These are phyloP conservation scores for Phengaris alcon DNA, from an alignment of 2,888 invertebrate genomes.

Conservation along the genomic window DNA sequence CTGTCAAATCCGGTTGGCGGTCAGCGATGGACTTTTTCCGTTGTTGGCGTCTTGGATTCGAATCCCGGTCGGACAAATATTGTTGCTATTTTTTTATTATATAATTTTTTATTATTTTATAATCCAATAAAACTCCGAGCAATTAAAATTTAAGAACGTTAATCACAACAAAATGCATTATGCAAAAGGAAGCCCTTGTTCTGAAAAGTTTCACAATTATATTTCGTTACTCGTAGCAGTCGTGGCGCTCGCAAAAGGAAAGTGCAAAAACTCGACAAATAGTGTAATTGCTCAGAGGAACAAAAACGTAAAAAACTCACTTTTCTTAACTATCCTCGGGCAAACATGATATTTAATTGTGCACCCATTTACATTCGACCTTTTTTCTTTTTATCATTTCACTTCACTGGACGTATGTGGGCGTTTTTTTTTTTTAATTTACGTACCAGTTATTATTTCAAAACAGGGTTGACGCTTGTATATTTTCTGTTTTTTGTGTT, in stretches of 20 bases:
- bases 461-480: neutral
- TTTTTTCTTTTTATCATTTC: conserved; percentile 22
- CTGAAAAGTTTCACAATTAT: conserved; percentile 17
- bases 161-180: conserved; percentile 3
- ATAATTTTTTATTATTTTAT: too few relatives aligned
- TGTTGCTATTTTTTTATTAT: too few relatives aligned
- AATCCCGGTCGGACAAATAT: too few relatives aligned
- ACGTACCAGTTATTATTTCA: conserved; percentile 25
- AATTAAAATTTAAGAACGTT: neutral
- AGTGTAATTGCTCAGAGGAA: conserved; percentile 31
- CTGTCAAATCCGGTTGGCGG: too few relatives aligned
- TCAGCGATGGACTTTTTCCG: too few relatives aligned
- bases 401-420: conserved; percentile 27
- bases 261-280: conserved; percentile 16
- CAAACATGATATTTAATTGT: conserved; percentile 34
- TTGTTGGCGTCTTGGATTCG: too few relatives aligned
- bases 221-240: neutral
- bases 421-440: conserved; percentile 28
- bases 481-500: neutral
- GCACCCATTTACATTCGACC: conserved; percentile 29
- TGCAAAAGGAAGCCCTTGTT: neutral
- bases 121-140: too few relatives aligned
- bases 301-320: conserved; percentile 30
- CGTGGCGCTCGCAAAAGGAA: neutral
- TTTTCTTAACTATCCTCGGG: conserved; percentile 31